These are phyloP conservation scores for Drosophila parabipectinata DNA, from an alignment of 1,140 invertebrate species.

Conservation along the genomic window DNA sequence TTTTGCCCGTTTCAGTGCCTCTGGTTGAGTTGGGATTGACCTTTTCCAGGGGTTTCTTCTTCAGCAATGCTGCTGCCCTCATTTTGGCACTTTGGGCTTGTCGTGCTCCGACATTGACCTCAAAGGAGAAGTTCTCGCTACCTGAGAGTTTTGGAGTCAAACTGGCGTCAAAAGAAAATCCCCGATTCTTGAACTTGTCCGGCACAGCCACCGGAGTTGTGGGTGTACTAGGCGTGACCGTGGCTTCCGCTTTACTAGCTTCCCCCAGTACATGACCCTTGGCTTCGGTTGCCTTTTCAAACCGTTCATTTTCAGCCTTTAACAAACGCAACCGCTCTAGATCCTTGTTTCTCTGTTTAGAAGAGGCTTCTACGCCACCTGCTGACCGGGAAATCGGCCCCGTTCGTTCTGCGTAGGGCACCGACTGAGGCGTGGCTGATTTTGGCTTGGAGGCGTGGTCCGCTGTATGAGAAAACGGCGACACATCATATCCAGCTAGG, in stretches of 20 bases:
- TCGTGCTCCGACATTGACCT: conserved; percentile 87
- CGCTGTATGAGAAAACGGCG: conserved; percentile 60
- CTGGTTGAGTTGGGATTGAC: conserved; percentile 88
- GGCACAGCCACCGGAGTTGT: conserved; percentile 48
- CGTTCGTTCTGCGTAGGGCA: conserved; percentile 69
- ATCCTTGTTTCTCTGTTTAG: conserved; percentile 86
- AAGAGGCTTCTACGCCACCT: conserved; percentile 86
- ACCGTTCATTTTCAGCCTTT: conserved; percentile 64
- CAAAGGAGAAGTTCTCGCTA: conserved; percentile 85
- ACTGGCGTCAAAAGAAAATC: conserved; percentile 60
- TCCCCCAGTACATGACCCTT: conserved; percentile 29
- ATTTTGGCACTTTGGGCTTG: conserved; percentile 86
- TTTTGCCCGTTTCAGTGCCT: conserved; percentile 86
- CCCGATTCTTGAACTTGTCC: conserved; percentile 76
- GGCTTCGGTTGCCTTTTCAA: conserved; percentile 16
- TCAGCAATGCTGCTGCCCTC: conserved; percentile 87
- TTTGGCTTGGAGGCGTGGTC: conserved; percentile 65
- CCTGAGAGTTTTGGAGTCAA: conserved; percentile 61
- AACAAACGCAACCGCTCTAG: conserved; percentile 86
- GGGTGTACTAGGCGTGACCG: conserved; percentile 3
- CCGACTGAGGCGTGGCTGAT: neutral
- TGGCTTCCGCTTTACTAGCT: neutral
- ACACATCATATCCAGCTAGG: conserved; percentile 73
- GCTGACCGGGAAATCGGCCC: conserved; percentile 80
- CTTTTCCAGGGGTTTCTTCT: conserved; percentile 88